Evolutionary conservation across 1,140 invertebrate genomes (phyloP).

Genomic region (Bradynema listronoti): DNA sequence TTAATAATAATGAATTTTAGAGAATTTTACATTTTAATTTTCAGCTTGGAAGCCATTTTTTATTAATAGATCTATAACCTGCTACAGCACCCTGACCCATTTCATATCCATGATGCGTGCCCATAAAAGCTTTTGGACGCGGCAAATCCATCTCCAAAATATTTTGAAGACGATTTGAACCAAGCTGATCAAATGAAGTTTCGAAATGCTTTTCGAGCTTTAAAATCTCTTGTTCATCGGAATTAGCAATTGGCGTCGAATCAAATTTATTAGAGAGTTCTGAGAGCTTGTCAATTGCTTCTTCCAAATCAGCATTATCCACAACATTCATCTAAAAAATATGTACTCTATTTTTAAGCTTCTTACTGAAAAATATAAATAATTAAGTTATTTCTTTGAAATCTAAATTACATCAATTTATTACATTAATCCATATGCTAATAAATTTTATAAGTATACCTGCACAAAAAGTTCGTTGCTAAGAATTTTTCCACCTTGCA

Average conservation of each 20-base stretch:
- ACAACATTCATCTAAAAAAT: constrained; percentile 34
- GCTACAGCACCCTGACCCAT: constrained; percentile 55
- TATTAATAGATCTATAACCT: too few species aligned
- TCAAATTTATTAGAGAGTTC: constrained; percentile 22
- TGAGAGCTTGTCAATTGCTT: constrained; percentile 19
- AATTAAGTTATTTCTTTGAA: too few species aligned
- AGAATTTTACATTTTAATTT: too few species aligned
- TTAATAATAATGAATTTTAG: too few species aligned
- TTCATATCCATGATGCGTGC: constrained; percentile 54
- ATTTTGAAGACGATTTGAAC: constrained; percentile 54
- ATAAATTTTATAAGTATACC: constrained; percentile 18
- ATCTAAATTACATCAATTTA: too few species aligned
- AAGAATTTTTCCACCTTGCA: constrained; percentile 47
- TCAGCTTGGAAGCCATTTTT: too few species aligned
- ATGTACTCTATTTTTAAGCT: too few species aligned
- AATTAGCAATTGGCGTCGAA: neutral
- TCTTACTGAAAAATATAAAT: too few species aligned
- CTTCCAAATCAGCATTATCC: constrained; percentile 26
- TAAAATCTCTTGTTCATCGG: constrained; percentile 5
- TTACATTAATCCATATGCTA: too few species aligned
- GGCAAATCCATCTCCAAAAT: constrained; percentile 58
- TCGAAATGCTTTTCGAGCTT: constrained; percentile 51
- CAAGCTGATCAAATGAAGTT: constrained; percentile 51
- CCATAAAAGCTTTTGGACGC: constrained; percentile 52
- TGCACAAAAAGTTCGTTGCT: constrained; percentile 47